Conservation (phyloP, 2,113 vertebrate species). For the Istiophorus platypterus region DNA sequence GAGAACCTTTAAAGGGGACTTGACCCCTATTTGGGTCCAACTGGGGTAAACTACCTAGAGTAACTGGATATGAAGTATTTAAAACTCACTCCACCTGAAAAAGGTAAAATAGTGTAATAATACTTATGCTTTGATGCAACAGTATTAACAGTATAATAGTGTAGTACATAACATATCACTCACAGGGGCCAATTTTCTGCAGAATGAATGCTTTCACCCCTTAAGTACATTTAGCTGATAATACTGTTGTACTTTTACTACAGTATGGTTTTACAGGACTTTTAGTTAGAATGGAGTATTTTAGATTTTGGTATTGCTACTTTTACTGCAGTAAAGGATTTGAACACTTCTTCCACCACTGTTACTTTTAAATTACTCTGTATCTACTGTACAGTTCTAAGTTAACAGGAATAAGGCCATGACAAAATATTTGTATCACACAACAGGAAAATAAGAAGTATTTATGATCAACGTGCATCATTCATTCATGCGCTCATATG, state of each 20-base stretch:
- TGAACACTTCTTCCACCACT: not conserved
- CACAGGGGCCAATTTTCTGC: not conserved
- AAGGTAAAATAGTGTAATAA: not conserved
- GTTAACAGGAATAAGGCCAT: not conserved
- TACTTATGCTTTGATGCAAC: not conserved
- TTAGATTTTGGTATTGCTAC: not conserved
- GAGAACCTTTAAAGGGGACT: not conserved
- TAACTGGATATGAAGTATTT: not conserved
- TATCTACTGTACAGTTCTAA: not conserved
- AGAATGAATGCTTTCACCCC: not conserved
- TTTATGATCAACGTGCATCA: conserved; percentile 8
- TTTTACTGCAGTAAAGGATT: not conserved
- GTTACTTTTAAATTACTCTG: not conserved
- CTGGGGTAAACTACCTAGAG: not conserved
- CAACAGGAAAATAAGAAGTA: not conserved
- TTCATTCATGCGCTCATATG: conserved; percentile 7
- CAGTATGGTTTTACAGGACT: not conserved
- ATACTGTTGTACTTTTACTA: not conserved
- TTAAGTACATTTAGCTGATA: not conserved
- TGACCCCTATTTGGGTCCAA: no score
- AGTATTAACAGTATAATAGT: not conserved
- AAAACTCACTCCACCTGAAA: not conserved
- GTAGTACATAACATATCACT: not conserved
- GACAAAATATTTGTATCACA: not conserved
- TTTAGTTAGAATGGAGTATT: not conserved